Evolutionary conservation across 2,797 vertebrate species (phyloP).

Genomic region (Oreonectes daqikongensis): DNA sequence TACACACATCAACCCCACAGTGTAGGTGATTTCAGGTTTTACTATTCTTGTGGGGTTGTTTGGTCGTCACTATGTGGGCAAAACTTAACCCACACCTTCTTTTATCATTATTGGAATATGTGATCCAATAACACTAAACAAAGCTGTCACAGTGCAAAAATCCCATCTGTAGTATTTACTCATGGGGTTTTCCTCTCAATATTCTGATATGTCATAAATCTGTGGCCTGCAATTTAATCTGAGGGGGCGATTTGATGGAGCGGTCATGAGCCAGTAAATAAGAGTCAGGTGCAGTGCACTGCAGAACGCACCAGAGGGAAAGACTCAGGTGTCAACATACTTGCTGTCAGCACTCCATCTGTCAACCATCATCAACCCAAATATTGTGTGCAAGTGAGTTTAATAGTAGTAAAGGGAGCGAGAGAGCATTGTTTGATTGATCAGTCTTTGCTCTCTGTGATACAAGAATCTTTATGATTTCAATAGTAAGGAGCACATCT

Average conservation of each 20-base stretch:
- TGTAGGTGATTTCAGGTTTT: conserved; percentile 2
- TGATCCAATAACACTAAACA: background rate
- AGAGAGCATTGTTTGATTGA: background rate
- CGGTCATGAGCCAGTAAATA: conserved; percentile 56
- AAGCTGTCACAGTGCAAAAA: background rate
- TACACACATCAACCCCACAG: conserved; percentile 24
- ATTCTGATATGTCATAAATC: conserved; percentile 55
- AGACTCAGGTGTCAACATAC: background rate
- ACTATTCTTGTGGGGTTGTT: background rate
- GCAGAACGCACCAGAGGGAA: background rate
- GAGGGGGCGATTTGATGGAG: conserved; percentile 38
- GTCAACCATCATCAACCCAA: conserved; percentile 1
- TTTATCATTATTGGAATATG: conserved; percentile 69
- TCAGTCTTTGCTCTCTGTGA: background rate
- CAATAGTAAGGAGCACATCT: background rate
- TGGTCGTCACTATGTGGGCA: background rate
- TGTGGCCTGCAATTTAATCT: conserved; percentile 22
- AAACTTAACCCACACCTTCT: conserved; percentile 52
- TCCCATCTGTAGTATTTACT: background rate
- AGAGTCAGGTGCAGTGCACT: background rate
- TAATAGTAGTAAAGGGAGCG: background rate
- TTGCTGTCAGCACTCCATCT: conserved; percentile 2
- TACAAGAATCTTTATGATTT: background rate
- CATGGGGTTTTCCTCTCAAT: background rate
- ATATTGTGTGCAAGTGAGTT: background rate